Percentiles rank a stretch among this genome's conserved stretches.
phyloP scores from a whole-genome alignment of 1,140 invertebrate species.

The Drosophila miranda region DNA sequence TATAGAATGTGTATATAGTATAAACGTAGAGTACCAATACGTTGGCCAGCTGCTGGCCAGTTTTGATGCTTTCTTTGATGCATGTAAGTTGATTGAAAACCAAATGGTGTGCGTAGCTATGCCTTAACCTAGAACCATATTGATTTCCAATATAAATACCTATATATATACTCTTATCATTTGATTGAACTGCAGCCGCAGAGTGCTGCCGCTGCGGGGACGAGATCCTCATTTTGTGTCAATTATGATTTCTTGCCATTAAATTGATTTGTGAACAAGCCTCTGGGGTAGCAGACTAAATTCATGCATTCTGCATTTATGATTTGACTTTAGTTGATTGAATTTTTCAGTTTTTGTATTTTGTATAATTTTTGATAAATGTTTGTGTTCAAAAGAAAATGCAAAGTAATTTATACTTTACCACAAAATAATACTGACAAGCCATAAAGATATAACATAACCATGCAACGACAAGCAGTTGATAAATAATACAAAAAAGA shows the following conservation, averaged over 20 bases:
- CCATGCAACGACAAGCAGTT: slow-evolving; percentile 60
- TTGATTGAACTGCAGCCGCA: slow-evolving; percentile 24
- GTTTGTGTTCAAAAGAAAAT: slow-evolving; percentile 58
- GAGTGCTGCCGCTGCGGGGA: slow-evolving; percentile 8
- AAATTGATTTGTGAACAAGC: slow-evolving; percentile 46
- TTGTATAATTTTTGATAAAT: slow-evolving; percentile 59
- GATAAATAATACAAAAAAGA: slow-evolving; percentile 64
- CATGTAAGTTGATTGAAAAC: slow-evolving; percentile 62
- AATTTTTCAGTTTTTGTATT: slow-evolving; percentile 55
- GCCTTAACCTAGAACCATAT: slow-evolving; percentile 43
- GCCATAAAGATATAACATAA: slow-evolving; percentile 68
- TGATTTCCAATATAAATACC: slow-evolving; percentile 28
- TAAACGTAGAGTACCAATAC: slow-evolving; percentile 36
- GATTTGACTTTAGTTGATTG: slow-evolving; percentile 39
- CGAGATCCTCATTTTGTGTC: slow-evolving; percentile 30
- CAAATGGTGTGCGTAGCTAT: slow-evolving; percentile 65
- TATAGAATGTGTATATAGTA: slow-evolving; percentile 56
- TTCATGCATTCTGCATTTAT: slow-evolving; percentile 66
- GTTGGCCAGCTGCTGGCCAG: slow-evolving; percentile 47
- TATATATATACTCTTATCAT: slow-evolving; percentile 13
- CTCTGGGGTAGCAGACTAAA: slow-evolving; percentile 82
- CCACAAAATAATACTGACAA: slow-evolving; percentile 71
- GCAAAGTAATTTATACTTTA: slow-evolving; percentile 66
- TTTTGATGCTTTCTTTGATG: slow-evolving; percentile 65
- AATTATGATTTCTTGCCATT: slow-evolving; percentile 40